Evolutionary conservation across 2,797 vertebrate genomes (phyloP).

Genomic region (Macroramphosus scolopax): DNA sequence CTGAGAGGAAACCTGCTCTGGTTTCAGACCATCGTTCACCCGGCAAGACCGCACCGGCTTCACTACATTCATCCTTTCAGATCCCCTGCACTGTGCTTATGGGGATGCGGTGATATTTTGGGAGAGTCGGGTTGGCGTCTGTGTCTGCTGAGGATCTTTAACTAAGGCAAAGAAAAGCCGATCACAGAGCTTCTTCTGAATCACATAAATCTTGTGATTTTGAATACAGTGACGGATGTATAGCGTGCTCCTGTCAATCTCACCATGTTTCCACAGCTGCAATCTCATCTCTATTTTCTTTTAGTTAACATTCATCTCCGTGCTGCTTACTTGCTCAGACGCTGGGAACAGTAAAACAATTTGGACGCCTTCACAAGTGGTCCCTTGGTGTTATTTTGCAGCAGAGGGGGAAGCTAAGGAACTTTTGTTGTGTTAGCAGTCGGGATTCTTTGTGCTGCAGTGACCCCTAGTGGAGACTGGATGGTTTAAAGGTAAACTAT

Average conservation of each 20-base stretch:
- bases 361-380: conserved; percentile 15
- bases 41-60: conserved; percentile 8
- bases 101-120: conserved; percentile 1
- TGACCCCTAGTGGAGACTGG: conserved; percentile 31
- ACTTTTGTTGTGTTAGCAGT: conserved; percentile 12
- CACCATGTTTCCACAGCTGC: conserved; percentile 13
- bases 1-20: too few relatives aligned
- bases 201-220: conserved; percentile 16
- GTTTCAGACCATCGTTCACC: too few relatives aligned
- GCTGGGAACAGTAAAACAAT: conserved; percentile 5
- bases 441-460: conserved; percentile 27
- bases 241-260: conserved; percentile 15
- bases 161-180: conserved; percentile 50
- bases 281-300: too few relatives aligned
- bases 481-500: conserved; percentile 6
- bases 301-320: too few relatives aligned
- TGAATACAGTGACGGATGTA: too few relatives aligned
- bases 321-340: conserved; percentile 2
- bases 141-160: conserved; percentile 29
- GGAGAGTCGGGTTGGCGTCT: neutral
- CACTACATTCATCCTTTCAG: conserved; percentile 36
- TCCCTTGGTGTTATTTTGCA: conserved; percentile 13
- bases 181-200: conserved; percentile 18
- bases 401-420: conserved; percentile 10
- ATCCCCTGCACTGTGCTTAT: conserved; percentile 20